A percentile compares a stretch with the other conserved stretches of the same genome.
Evolutionary conservation across 1,140 invertebrate genomes (phyloP).

Genomic region (Chironomus striatipennis): DNA sequence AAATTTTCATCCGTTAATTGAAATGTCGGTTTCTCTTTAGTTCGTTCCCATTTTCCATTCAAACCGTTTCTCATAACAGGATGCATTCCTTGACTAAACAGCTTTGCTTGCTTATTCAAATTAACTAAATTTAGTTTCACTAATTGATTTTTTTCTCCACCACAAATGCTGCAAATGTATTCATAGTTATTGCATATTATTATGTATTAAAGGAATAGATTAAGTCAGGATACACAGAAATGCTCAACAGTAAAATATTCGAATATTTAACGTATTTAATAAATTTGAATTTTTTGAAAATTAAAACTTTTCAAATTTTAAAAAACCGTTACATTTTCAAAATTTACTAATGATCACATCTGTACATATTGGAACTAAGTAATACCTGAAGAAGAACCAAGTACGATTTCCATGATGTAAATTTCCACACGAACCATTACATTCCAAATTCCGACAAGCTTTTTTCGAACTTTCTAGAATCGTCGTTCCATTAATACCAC

Average conservation of each 20-base stretch:
- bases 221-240: too few relatives aligned
- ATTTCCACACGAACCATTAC: background rate
- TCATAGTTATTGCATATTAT: background rate
- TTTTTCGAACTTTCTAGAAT: slow-evolving; percentile 67
- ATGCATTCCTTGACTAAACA: slow-evolving; percentile 85
- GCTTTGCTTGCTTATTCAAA: slow-evolving; percentile 80
- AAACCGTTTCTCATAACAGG: slow-evolving; percentile 61
- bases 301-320: too few relatives aligned
- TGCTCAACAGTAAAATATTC: too few relatives aligned
- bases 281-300: too few relatives aligned
- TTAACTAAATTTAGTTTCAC: slow-evolving; percentile 80
- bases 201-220: too few relatives aligned
- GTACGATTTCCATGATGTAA: slow-evolving; percentile 41
- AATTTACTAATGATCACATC: slow-evolving; percentile 24
- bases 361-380: too few relatives aligned
- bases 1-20: slow-evolving; percentile 55
- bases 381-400: slow-evolving; percentile 90
- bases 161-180: slow-evolving; percentile 33
- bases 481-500: slow-evolving; percentile 59
- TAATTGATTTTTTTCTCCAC: slow-evolving; percentile 44
- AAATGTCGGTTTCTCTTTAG: slow-evolving; percentile 60
- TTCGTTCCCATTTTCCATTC: slow-evolving; percentile 72
- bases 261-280: too few relatives aligned
- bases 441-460: slow-evolving; percentile 7
- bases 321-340: slow-evolving; percentile 23